Evolutionary conservation across 2,797 vertebrate genomes (phyloP).

Genomic region (Stomatorhinus walkeri): DNA sequence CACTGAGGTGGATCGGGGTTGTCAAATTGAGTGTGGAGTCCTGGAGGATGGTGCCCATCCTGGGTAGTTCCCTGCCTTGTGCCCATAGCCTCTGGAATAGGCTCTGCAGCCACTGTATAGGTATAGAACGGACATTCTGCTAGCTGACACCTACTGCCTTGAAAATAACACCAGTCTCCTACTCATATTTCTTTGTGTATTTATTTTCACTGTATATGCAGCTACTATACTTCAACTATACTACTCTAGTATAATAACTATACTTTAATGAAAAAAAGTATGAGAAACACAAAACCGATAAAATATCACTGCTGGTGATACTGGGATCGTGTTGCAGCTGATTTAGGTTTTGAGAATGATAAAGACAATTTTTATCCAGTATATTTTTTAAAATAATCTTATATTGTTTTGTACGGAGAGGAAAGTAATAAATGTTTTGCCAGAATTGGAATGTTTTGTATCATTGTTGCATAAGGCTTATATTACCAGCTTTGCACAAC

Average conservation of each 20-base stretch:
- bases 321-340: neutral
- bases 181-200: neutral
- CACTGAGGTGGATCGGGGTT: neutral
- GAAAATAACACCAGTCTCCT: neutral
- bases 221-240: neutral
- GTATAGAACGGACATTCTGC: neutral
- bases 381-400: neutral
- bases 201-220: neutral
- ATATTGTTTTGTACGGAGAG: neutral
- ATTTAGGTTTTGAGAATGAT: neutral
- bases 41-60: neutral
- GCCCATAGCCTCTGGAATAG: neutral
- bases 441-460: neutral
- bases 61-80: neutral
- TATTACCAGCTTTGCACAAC: neutral
- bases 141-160: neutral
- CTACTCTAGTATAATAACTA: neutral
- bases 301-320: neutral
- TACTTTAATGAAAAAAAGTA: neutral
- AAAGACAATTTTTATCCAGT: neutral
- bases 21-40: neutral
- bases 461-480: neutral
- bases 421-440: neutral
- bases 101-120: neutral
- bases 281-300: neutral